These are phyloP conservation scores for Buceros bicornis DNA, from an alignment of 2,797 vertebrate genomes.

Conservation along the genomic window DNA sequence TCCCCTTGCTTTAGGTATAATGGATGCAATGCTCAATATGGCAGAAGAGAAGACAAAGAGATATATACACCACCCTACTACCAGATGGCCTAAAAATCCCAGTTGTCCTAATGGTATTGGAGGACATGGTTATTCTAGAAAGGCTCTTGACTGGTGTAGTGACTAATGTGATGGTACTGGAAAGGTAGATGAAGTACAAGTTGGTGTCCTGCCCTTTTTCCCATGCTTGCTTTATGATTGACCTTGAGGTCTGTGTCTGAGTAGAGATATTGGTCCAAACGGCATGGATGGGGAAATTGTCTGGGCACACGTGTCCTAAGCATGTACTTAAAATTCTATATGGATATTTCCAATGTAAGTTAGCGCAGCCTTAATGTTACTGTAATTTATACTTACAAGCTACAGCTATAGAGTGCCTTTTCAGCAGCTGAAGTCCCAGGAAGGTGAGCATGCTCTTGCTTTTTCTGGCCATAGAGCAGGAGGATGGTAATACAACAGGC, in stretches of 20 bases:
- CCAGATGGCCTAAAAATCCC: neutral
- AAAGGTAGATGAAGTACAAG: neutral
- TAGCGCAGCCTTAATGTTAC: neutral
- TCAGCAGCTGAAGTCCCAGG: neutral
- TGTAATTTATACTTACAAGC: neutral
- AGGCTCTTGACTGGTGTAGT: neutral
- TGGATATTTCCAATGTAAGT: neutral
- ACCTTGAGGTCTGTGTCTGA: neutral
- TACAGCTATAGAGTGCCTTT: neutral
- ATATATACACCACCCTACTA: neutral
- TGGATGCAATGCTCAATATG: neutral
- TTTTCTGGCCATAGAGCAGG: neutral
- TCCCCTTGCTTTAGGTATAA: neutral
- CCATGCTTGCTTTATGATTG: neutral
- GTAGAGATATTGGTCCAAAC: neutral
- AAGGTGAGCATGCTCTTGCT: neutral
- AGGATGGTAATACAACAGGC: neutral
- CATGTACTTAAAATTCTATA: neutral
- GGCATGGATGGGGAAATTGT: neutral
- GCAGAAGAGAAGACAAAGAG: neutral
- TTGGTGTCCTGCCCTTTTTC: neutral
- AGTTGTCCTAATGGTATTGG: neutral
- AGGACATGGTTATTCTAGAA: neutral
- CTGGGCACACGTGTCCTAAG: fast-evolving
- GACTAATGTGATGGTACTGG: neutral